These are phyloP conservation scores for Adelognathus sp. DNA, from an alignment of 2,888 invertebrate species.

Conservation along the genomic window DNA sequence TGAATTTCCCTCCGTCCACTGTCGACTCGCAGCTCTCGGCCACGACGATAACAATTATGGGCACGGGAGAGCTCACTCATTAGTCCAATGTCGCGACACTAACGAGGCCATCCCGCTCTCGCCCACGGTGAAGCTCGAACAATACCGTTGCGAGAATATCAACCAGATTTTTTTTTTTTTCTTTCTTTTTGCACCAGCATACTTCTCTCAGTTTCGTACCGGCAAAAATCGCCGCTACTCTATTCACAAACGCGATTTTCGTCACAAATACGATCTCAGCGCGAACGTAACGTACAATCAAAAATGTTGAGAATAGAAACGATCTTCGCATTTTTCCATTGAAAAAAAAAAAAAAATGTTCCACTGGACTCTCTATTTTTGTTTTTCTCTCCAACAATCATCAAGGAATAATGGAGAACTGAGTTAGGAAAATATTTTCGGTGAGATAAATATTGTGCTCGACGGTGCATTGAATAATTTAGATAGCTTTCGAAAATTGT, in stretches of 20 bases:
- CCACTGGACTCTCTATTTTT: not conserved
- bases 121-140: not conserved
- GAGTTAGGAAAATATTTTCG: not conserved
- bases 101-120: slow-evolving; percentile 40
- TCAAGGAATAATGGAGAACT: not conserved
- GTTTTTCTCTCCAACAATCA: not conserved
- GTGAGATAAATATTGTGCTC: not conserved
- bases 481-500: not conserved
- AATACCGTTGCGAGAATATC: not conserved
- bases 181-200: not conserved
- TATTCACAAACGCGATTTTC: no score
- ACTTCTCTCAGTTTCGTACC: no score
- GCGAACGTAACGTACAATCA: not conserved
- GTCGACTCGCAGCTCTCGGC: slow-evolving; percentile 3
- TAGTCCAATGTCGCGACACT: slow-evolving; percentile 66
- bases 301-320: not conserved
- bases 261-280: no score
- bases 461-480: slow-evolving; percentile 16
- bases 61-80: slow-evolving; percentile 66
- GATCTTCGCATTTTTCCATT: not conserved
- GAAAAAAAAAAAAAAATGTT: not conserved
- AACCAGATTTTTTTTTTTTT: not conserved
- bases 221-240: no score
- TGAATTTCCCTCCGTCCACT: slow-evolving; percentile 9
- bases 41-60: slow-evolving; percentile 67